phyloP scores from a whole-genome alignment of 2,888 invertebrate genomes.

The Trichopria drosophilae region DNA sequence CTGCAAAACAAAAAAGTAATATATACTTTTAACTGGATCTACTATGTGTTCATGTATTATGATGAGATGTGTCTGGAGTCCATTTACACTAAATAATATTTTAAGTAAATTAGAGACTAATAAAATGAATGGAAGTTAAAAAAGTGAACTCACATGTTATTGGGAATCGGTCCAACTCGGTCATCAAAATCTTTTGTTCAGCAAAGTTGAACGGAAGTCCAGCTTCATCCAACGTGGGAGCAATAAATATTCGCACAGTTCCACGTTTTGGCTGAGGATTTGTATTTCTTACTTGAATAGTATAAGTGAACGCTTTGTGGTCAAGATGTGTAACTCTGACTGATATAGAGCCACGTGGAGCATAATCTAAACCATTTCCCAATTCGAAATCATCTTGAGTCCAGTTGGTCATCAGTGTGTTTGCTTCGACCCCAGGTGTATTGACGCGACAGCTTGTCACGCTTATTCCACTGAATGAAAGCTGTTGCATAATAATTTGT shows the following conservation, averaged over 20 bases:
- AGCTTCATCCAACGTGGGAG: conserved; percentile 68
- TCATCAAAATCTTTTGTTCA: conserved; percentile 68
- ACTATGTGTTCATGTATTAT: too few species aligned
- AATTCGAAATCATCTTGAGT: conserved; percentile 77
- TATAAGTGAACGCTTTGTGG: conserved; percentile 71
- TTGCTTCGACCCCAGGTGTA: conserved; percentile 12
- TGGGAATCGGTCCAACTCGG: conserved; percentile 74
- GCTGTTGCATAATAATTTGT: conserved; percentile 60
- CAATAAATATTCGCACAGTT: conserved; percentile 72
- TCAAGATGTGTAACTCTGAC: conserved; percentile 79
- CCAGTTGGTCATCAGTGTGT: conserved; percentile 71
- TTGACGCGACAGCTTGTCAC: conserved; percentile 60
- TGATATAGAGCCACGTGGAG: conserved; percentile 73
- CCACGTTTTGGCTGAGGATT: conserved; percentile 58
- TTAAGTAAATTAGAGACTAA: too few species aligned
- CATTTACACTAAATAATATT: too few species aligned
- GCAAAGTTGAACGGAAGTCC: conserved; percentile 65
- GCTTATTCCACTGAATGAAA: conserved; percentile 68
- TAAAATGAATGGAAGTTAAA: too few species aligned
- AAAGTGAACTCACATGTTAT: conserved; percentile 63
- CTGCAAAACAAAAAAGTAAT: conserved; percentile 54
- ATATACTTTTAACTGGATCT: not conserved
- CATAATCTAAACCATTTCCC: conserved; percentile 79
- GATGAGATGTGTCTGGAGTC: too few species aligned
- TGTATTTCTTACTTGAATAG: conserved; percentile 65